These are phyloP conservation scores for Zoanthus gigantus DNA, from an alignment of 92 coral and sea anemone genomes.

Conservation along the genomic window DNA sequence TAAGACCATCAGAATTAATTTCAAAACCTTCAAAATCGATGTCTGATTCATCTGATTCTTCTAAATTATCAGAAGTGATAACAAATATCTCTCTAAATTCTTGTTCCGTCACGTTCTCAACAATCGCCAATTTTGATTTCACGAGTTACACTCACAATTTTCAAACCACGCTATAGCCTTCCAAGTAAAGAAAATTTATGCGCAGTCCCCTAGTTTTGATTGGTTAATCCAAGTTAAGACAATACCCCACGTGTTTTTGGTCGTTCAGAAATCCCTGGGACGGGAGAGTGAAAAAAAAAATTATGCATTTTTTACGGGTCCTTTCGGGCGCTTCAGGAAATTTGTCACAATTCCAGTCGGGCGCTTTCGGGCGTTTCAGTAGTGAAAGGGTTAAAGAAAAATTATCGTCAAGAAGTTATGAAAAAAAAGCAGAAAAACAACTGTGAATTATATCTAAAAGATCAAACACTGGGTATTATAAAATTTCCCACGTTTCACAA, in stretches of 20 bases:
- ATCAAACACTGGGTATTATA: neutral
- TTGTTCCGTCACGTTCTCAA: neutral
- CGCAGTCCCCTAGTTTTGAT: neutral
- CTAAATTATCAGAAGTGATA: neutral
- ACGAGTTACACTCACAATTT: constrained; percentile 2
- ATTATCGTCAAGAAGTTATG: no score
- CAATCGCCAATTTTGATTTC: neutral
- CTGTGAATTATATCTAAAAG: neutral
- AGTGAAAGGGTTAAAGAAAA: no score
- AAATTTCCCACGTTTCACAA: neutral
- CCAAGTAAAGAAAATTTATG: neutral
- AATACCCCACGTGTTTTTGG: neutral
- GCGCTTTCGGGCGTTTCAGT: no score
- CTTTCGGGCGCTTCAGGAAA: no score
- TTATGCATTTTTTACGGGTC: no score
- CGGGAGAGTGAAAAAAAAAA: no score
- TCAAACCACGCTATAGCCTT: neutral
- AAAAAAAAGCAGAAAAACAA: neutral
- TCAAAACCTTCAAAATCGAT: constrained; percentile 13
- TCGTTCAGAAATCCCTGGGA: neutral
- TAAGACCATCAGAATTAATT: neutral
- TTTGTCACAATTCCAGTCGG: no score
- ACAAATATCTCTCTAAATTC: constrained; percentile 11
- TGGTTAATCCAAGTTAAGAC: constrained; percentile 11
- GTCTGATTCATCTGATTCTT: constrained; percentile 9